Evolutionary conservation across 2,113 vertebrate species (phyloP).

Genomic region (Toxostoma redivivum): DNA sequence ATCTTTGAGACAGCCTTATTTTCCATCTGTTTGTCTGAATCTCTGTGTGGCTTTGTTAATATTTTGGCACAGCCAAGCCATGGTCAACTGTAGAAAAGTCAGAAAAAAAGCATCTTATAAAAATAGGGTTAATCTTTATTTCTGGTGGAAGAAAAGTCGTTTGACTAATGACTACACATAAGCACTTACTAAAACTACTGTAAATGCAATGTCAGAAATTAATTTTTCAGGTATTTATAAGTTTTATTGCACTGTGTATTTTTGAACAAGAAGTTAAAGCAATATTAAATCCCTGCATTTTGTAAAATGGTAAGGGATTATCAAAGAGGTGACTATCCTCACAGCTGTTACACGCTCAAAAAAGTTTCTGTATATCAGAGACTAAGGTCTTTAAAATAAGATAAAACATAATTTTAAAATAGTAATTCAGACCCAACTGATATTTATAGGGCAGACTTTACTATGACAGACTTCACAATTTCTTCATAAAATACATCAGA

Average conservation of each 20-base stretch:
- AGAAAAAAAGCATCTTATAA: conserved; percentile 35
- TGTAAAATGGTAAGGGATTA: conserved; percentile 41
- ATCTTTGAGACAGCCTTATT: conserved; percentile 27
- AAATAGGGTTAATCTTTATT: conserved; percentile 61
- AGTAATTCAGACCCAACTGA: not conserved
- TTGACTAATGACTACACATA: conserved; percentile 39
- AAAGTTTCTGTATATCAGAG: not conserved
- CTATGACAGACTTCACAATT: not conserved
- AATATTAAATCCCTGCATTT: conserved; percentile 51
- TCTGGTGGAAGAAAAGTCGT: conserved; percentile 49
- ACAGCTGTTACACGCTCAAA: not conserved
- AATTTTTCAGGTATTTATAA: conserved; percentile 59
- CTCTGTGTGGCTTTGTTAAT: conserved; percentile 30
- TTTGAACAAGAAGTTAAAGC: conserved; percentile 49
- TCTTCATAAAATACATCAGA: not conserved
- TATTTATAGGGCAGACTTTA: not conserved
- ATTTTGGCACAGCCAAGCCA: not conserved
- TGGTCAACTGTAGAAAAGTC: conserved; percentile 48
- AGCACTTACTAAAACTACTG: conserved; percentile 56
- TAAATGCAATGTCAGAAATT: conserved; percentile 59
- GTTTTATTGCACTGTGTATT: conserved; percentile 52
- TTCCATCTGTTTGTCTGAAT: conserved; percentile 52
- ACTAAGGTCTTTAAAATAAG: not conserved
- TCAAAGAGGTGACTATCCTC: not conserved
- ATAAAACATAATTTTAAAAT: not conserved